A percentile compares a stretch with the other conserved stretches of the same genome.
Conservation (phyloP, 1,140 invertebrate species). For the Ostrea edulis region DNA sequence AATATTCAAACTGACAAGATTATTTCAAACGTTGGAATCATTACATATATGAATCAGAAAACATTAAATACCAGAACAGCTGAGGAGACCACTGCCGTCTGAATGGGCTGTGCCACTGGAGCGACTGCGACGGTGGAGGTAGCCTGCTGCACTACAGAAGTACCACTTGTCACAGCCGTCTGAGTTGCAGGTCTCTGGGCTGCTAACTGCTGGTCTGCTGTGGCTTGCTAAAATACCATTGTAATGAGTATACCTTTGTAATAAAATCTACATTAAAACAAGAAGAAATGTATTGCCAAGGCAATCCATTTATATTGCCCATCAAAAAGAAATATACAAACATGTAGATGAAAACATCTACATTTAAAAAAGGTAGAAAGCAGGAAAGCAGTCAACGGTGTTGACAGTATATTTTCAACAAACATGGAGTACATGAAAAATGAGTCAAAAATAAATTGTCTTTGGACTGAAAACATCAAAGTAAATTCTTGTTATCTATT, state of each 20-base stretch:
- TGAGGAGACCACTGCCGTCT: slow-evolving; percentile 64
- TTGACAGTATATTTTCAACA: no score
- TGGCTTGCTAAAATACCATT: slow-evolving; percentile 52
- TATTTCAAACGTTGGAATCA: no score
- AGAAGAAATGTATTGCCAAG: not conserved
- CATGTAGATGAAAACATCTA: not conserved
- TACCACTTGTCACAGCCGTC: slow-evolving; percentile 30
- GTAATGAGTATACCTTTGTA: not conserved
- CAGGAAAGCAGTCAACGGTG: no score
- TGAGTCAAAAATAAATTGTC: no score
- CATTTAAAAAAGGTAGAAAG: not conserved
- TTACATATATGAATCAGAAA: no score
- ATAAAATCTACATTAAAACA: not conserved
- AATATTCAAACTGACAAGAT: not conserved
- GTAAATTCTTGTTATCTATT: no score
- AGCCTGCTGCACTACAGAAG: slow-evolving; percentile 56
- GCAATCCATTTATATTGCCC: not conserved
- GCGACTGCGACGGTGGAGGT: slow-evolving; percentile 57
- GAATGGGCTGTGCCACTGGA: slow-evolving; percentile 66
- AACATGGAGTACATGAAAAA: no score
- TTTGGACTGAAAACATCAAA: no score
- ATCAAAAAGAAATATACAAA: not conserved
- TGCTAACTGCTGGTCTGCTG: slow-evolving; percentile 58
- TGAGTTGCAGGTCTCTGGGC: slow-evolving; percentile 57
- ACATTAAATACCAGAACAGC: slow-evolving; percentile 66